Evolutionary conservation across 1,140 invertebrate species (phyloP), one percentile per base, ranked within the genome.

Genomic region (Drosophila hydei): DNA sequence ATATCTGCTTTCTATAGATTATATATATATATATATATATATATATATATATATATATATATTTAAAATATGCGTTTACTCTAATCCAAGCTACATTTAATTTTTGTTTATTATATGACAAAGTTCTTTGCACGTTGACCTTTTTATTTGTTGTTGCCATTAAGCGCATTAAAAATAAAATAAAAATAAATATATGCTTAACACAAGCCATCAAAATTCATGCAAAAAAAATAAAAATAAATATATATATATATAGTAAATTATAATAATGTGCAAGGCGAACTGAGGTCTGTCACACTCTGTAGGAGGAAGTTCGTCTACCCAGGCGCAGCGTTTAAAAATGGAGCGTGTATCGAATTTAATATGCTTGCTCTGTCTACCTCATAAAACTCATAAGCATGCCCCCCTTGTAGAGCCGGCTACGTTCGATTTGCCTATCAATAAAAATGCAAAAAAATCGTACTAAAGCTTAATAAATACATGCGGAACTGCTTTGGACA

Each of bases 261-360:
- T 42, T 42, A 16, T 42, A 65, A 80, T 58, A 67, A 77, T 79
- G 58, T 85, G 61, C 64, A 73, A 73, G 70, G 70, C 70, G 36
- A 68, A 36, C 52, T 48, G 55, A 72, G 69, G 62, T 72, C 54
- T 72, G 16, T 67, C 62, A 67, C 62, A 45, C 30, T 50, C 19
- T 23, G 33, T 55, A 74, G 77, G 55, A 87, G 80, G 80, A 85
- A 85, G 81, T 85, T 80, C 80, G 74, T 69, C 70, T 79, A 69
- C 59, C 68, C 68, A 33, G 52, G 21, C 38, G 14, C 38, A 48
- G 59, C 58, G 51, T 54, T 60, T 59, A 83, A 83, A 83, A 83
- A 76, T 83, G 79, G 79, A 79, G 72, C 79, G 79, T 83, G 79
- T 70, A 55, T 50, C 74, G 79, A 79, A 84, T 84, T 84, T 84